Evolutionary conservation across 2,113 vertebrate genomes (phyloP).

Genomic region (Ciconia stormi): DNA sequence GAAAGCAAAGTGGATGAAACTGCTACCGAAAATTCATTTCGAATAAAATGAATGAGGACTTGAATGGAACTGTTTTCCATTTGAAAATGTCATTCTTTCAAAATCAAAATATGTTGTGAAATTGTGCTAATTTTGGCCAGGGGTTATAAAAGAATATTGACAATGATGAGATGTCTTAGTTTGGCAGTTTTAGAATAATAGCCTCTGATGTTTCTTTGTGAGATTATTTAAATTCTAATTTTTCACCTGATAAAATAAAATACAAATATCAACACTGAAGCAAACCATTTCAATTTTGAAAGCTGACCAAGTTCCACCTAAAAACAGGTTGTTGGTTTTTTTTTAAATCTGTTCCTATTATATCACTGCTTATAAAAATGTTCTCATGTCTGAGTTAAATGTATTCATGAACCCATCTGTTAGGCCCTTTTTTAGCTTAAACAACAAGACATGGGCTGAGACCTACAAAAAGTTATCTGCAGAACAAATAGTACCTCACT

Average conservation of each 20-base stretch:
- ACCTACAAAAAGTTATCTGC: background rate
- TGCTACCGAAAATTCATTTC: background rate
- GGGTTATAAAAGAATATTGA: background rate
- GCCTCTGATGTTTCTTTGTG: background rate
- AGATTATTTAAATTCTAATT: background rate
- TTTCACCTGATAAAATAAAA: background rate
- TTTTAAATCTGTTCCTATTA: background rate
- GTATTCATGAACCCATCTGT: slow-evolving; percentile 44
- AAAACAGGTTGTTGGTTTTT: background rate
- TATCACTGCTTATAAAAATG: slow-evolving; percentile 24
- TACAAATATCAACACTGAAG: background rate
- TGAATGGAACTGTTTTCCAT: background rate
- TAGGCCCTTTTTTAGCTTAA: slow-evolving; percentile 18
- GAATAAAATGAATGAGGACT: background rate
- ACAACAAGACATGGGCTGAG: background rate
- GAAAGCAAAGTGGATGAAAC: background rate
- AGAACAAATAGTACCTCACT: background rate
- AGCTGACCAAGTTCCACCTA: background rate
- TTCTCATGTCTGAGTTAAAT: slow-evolving; percentile 11
- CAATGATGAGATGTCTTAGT: background rate
- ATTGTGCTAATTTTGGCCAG: background rate
- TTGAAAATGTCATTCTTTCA: background rate
- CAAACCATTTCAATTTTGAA: background rate
- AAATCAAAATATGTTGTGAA: background rate
- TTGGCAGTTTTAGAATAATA: background rate